Percentiles rank a stretch among this genome's conserved stretches.
These are phyloP conservation scores for Saccopteryx leptura DNA, from an alignment of 2,113 vertebrate genomes.

Conservation along the genomic window DNA sequence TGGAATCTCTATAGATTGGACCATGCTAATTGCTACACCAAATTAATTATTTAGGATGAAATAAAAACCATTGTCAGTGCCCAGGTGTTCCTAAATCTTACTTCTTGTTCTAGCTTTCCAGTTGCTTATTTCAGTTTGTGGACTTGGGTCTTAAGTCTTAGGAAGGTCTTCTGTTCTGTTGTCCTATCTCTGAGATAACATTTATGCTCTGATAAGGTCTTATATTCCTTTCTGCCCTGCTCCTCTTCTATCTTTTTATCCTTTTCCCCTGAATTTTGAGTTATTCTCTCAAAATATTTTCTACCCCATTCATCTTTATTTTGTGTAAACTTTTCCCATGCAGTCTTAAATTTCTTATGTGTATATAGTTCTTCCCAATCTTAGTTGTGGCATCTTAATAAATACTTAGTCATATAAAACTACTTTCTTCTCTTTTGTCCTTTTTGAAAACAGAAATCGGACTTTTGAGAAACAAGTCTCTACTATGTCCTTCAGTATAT, in stretches of 20 bases:
- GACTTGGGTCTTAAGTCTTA: constrained; percentile 16
- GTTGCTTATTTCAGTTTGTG: not conserved
- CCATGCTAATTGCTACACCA: not conserved
- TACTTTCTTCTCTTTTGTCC: not conserved
- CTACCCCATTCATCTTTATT: constrained; percentile 11
- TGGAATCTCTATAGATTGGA: not conserved
- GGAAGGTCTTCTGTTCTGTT: not conserved
- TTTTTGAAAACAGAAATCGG: not conserved
- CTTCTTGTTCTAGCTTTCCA: not conserved
- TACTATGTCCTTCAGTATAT: not conserved
- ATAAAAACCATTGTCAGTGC: not conserved
- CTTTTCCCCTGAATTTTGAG: not conserved
- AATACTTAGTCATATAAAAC: not conserved
- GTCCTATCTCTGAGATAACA: constrained; percentile 8
- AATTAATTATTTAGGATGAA: not conserved
- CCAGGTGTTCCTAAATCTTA: constrained; percentile 1
- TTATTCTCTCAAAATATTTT: constrained; percentile 19
- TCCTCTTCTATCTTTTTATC: constrained; percentile 16
- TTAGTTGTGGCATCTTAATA: constrained; percentile 3
- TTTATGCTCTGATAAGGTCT: constrained; percentile 30
- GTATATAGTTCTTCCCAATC: not conserved
- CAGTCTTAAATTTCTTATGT: not conserved
- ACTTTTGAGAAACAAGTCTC: not conserved
- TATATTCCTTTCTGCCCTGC: not conserved
- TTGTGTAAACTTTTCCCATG: not conserved